These are phyloP conservation scores for Cossypha niveicapilla DNA, from an alignment of 2,797 vertebrate species.

Conservation along the genomic window DNA sequence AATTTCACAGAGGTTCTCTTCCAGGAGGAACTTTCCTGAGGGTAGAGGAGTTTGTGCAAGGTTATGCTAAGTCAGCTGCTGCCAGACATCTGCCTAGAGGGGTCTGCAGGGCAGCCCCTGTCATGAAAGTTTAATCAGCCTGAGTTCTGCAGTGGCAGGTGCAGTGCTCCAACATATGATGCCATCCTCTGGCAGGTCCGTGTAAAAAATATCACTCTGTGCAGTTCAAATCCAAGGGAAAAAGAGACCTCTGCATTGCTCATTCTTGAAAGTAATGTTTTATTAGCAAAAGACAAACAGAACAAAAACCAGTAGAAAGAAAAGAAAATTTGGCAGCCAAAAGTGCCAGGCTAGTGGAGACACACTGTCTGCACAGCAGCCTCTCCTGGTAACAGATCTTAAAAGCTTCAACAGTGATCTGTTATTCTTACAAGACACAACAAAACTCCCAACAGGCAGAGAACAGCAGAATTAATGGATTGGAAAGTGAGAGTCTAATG, in stretches of 20 bases:
- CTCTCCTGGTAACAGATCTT: constrained; percentile 55
- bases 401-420: constrained; percentile 63
- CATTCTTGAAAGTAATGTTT: background rate
- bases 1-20: background rate
- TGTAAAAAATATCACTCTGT: background rate
- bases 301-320: background rate
- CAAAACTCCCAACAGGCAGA: constrained; percentile 72
- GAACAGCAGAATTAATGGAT: constrained; percentile 77
- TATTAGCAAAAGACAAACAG: background rate
- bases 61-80: constrained; percentile 25
- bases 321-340: background rate
- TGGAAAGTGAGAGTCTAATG: constrained; percentile 75
- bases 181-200: background rate
- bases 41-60: background rate
- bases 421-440: constrained; percentile 73
- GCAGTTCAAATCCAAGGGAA: background rate
- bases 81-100: constrained; percentile 40
- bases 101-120: constrained; percentile 2
- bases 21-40: background rate
- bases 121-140: background rate
- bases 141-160: background rate
- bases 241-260: background rate
- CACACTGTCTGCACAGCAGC: constrained; percentile 55
- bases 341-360: constrained; percentile 9
- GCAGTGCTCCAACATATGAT: background rate